Percentiles rank a stretch among this genome's conserved stretches.
Evolutionary conservation across 2,888 invertebrate genomes (phyloP).

Genomic region (Mycalesis mineus): DNA sequence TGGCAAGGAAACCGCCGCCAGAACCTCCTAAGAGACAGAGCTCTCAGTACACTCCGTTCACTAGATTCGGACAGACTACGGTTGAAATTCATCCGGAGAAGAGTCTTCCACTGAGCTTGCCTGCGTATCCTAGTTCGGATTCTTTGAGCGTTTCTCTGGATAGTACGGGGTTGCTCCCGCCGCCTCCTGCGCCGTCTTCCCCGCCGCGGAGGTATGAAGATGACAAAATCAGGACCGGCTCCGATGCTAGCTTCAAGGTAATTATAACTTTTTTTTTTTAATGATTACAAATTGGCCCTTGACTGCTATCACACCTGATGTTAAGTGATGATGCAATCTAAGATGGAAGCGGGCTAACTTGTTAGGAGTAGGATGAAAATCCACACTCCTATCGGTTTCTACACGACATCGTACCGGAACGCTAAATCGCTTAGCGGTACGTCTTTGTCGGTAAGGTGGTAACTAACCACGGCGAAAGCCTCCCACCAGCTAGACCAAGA

Average conservation of each 20-base stretch:
- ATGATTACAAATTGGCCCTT: too few species aligned
- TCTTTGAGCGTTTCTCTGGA: conserved; percentile 81
- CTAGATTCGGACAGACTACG: conserved; percentile 77
- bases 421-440: too few species aligned
- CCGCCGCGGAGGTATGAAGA: conserved; percentile 75
- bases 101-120: conserved; percentile 79
- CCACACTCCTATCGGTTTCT: too few species aligned
- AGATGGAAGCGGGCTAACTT: too few species aligned
- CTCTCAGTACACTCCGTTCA: conserved; percentile 72
- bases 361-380: too few species aligned
- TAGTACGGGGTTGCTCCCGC: conserved; percentile 81
- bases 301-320: too few species aligned
- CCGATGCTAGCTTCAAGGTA: conserved; percentile 91
- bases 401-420: too few species aligned
- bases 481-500: too few species aligned
- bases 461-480: too few species aligned
- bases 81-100: conserved; percentile 79
- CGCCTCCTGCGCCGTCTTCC: conserved; percentile 82
- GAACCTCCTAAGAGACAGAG: conserved; percentile 88
- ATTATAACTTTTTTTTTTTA: too few species aligned
- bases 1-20: conserved; percentile 87
- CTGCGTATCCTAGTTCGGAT: conserved; percentile 82
- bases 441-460: too few species aligned
- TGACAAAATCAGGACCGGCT: conserved; percentile 81
- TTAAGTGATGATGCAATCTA: too few species aligned